These are phyloP conservation scores for Popillia japonica DNA, from an alignment of 1,140 invertebrate genomes.

Conservation along the genomic window DNA sequence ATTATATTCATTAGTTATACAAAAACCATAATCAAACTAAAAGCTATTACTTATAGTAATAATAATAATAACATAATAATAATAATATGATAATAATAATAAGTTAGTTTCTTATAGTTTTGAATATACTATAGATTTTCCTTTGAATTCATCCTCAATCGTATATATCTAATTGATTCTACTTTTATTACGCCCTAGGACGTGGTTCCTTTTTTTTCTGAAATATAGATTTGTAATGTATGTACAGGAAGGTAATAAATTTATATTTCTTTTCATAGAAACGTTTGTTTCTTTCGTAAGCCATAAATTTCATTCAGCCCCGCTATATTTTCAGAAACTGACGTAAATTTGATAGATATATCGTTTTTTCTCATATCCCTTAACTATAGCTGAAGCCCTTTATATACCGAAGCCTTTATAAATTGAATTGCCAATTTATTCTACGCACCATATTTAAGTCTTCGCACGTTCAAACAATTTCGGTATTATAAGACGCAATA, in stretches of 20 bases:
- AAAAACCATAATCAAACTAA: no score
- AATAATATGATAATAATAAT: no score
- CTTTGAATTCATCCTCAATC: no score
- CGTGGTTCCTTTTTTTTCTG: no score
- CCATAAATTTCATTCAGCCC: background rate
- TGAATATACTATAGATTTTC: no score
- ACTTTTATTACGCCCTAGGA: no score
- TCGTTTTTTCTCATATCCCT: slow-evolving; percentile 1
- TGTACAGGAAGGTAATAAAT: background rate
- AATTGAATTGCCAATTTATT: slow-evolving; percentile 16
- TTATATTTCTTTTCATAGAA: background rate
- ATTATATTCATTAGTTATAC: no score
- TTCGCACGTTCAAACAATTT: background rate
- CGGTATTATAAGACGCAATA: no score
- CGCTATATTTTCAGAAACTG: background rate
- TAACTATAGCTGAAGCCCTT: background rate
- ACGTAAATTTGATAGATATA: slow-evolving; percentile 14
- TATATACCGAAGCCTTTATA: slow-evolving; percentile 1
- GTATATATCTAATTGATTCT: no score
- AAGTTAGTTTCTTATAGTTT: no score
- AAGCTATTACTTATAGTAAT: no score
- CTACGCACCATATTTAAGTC: background rate
- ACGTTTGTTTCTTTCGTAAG: slow-evolving; percentile 6
- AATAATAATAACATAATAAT: no score
- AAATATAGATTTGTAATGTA: background rate